Evolutionary conservation across 1,140 invertebrate genomes (phyloP), one percentile per base, ranked within the genome.

Genomic region (Ceratoteleas bidentatus): DNA sequence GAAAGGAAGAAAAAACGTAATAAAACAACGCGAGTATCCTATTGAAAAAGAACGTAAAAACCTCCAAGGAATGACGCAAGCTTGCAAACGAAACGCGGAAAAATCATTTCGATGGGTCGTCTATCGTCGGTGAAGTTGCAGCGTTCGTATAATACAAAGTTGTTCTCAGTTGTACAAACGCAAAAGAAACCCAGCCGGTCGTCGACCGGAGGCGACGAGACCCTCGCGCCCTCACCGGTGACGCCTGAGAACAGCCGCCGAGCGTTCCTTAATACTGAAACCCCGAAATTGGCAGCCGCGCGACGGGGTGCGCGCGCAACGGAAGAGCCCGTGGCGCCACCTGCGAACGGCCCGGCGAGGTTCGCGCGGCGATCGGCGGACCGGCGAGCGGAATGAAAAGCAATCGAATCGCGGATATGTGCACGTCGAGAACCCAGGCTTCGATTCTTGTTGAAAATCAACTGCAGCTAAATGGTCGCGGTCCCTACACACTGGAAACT

Each of bases 51-150:
- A 69, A 76, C 74, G 40, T 52, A n/a, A n/a, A 70, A 75, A 61
- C 36, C 43, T 66, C 45, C 9, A 69, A 78, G 80, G 80, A 83
- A 83, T 83, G 80, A 78, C 64, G 64, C 69, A 62, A 82, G 80
- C 57, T 82, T 69, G 64, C 7, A 69, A 82, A 73, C 16, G 16
- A 66, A 70, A 64, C 58, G 58, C 40, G 50, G 62, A 79, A 79
- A 68, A 40, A 64, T 69, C 70, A 69, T 47, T 24, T 56, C 10
- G 24, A 64, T 69, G 43, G 58, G 64, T 70, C 24, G 40, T 57
- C 43, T 45, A 16, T 64, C 38, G 36, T 72, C 54, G 49, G 72
- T 72, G 40, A 79, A 72, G 66, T 47, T 60, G 49, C 60, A 56
- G 61, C 49, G 33, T 66, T 72, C 16, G 10, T 50, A 61, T 60